Conservation (phyloP, 2,888 invertebrate genomes). For the Auanema sp. region DNA sequence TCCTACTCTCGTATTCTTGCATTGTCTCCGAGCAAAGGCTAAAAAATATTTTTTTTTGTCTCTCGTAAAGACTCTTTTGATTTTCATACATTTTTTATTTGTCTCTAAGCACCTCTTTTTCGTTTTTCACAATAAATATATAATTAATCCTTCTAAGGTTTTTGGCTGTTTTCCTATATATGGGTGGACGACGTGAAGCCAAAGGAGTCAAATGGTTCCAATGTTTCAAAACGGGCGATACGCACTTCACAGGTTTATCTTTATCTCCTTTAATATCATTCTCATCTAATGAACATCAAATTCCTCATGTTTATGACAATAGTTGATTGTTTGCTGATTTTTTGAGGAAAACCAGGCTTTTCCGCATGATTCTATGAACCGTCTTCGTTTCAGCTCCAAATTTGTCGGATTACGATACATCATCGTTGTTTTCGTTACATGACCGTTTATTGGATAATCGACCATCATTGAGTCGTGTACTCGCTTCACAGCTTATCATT, state of each 20-base stretch:
- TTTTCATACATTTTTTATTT: too few species aligned
- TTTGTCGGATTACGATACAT: constrained; percentile 37
- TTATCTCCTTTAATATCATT: background rate
- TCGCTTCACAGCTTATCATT: constrained; percentile 29
- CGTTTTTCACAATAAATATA: too few species aligned
- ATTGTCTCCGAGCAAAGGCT: constrained; percentile 1
- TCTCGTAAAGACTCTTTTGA: too few species aligned
- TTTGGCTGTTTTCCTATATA: constrained; percentile 53
- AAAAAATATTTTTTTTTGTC: too few species aligned
- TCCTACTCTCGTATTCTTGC: constrained; percentile 5
- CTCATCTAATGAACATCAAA: background rate
- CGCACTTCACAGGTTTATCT: constrained; percentile 57
- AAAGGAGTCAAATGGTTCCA: constrained; percentile 63
- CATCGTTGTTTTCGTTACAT: constrained; percentile 47
- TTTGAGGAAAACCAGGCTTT: background rate
- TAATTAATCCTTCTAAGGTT: constrained; percentile 21
- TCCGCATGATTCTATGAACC: background rate
- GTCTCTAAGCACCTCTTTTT: too few species aligned
- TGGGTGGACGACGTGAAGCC: constrained; percentile 52
- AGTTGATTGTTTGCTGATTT: background rate
- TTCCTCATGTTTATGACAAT: background rate
- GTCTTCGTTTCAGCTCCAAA: constrained; percentile 36
- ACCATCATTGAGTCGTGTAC: constrained; percentile 40
- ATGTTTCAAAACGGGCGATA: constrained; percentile 56
- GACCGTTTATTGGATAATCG: constrained; percentile 56